phyloP scores from a whole-genome alignment of 2,888 invertebrate species.

The Pinctada fucata region DNA sequence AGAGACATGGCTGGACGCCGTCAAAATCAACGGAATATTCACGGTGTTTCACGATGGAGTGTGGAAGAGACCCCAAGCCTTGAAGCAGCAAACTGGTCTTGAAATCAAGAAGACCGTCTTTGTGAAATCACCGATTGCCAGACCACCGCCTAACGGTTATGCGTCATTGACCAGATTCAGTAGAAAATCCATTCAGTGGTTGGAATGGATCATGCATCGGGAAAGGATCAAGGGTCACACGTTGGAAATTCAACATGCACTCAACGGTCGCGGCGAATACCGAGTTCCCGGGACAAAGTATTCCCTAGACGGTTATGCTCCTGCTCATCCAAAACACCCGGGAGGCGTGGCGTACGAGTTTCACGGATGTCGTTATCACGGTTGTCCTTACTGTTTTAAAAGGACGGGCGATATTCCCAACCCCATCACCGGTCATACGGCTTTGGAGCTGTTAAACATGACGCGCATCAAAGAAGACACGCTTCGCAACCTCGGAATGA shows the following conservation, averaged over 20 bases:
- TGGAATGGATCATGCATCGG: constrained; percentile 11
- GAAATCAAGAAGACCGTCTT: constrained; percentile 7
- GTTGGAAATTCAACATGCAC: constrained; percentile 6
- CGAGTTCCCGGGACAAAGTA: constrained; percentile 7
- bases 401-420: too few relatives aligned
- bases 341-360: constrained; percentile 9
- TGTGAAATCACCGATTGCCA: constrained; percentile 7
- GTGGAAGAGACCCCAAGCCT: not conserved
- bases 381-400: too few relatives aligned
- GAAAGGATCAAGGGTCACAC: not conserved
- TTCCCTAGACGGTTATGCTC: constrained; percentile 4
- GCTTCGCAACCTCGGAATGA: too few relatives aligned
- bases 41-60: not conserved
- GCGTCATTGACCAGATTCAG: not conserved
- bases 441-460: too few relatives aligned
- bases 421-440: too few relatives aligned
- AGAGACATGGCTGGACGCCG: not conserved
- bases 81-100: not conserved
- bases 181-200: constrained; percentile 8
- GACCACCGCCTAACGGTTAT: constrained; percentile 8
- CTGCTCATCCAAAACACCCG: constrained; percentile 2
- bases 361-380: not conserved
- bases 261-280: not conserved
- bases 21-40: not conserved
- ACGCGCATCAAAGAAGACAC: too few relatives aligned